phyloP scores from a whole-genome alignment of 2,113 vertebrate species.

The Lethenteron reissneri region DNA sequence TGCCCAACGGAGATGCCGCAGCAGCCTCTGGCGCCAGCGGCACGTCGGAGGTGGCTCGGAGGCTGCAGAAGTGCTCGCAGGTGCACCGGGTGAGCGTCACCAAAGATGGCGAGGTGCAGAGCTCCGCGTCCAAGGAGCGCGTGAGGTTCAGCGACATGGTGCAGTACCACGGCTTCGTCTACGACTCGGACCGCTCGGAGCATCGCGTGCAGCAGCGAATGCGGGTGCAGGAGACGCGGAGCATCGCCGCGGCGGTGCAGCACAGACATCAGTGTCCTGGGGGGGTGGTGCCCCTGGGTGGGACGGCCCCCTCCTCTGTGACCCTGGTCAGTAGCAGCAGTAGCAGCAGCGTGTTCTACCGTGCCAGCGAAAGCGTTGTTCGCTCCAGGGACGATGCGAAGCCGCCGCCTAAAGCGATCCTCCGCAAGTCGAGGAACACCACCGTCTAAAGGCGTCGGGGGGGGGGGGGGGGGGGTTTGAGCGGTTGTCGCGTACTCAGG shows the following conservation, averaged over 20 bases:
- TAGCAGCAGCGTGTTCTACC: conserved; percentile 1
- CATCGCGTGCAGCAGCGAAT: background rate
- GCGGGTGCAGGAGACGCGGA: background rate
- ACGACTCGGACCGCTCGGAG: too few relatives aligned
- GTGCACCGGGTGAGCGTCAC: too few relatives aligned
- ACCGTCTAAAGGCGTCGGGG: background rate
- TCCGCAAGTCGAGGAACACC: conserved; percentile 1
- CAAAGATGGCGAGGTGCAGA: background rate
- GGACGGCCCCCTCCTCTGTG: background rate
- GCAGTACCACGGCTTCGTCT: background rate
- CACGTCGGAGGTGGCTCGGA: too few relatives aligned
- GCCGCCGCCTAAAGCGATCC: background rate
- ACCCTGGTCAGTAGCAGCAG: background rate
- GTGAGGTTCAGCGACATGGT: conserved; percentile 5
- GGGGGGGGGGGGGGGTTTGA: background rate
- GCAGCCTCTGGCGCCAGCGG: too few relatives aligned
- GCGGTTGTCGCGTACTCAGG: background rate
- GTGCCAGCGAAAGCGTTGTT: background rate
- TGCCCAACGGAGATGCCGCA: too few relatives aligned
- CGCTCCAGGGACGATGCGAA: background rate
- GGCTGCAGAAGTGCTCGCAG: too few relatives aligned
- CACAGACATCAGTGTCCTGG: background rate
- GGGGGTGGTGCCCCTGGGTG: background rate
- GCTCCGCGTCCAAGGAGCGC: background rate
- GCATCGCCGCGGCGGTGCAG: background rate